These are phyloP conservation scores for Cataglyphis altisquamis DNA, from an alignment of 2,888 invertebrate species.

Conservation along the genomic window DNA sequence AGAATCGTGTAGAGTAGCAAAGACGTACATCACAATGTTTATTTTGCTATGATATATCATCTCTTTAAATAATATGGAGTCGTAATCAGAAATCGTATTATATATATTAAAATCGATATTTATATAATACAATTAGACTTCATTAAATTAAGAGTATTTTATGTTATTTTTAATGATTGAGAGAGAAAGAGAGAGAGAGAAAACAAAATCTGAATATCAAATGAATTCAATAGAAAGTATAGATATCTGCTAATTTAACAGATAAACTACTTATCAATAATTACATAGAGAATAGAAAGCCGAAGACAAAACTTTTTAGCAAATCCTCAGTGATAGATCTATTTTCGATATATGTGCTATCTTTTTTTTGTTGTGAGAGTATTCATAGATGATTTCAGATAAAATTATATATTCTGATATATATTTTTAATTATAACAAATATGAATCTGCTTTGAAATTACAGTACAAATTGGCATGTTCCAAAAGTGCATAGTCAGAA, in stretches of 20 bases:
- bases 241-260: not conserved
- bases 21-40: slow-evolving; percentile 62
- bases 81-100: slow-evolving; percentile 2
- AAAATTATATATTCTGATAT: slow-evolving; percentile 21
- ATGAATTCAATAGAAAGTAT: not conserved
- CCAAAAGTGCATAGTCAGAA: slow-evolving; percentile 12
- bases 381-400: slow-evolving; percentile 17
- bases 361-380: slow-evolving; percentile 4
- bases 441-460: slow-evolving; percentile 45
- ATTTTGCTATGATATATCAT: slow-evolving; percentile 70
- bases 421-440: slow-evolving; percentile 34
- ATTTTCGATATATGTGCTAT: slow-evolving; percentile 40
- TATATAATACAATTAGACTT: slow-evolving; percentile 21
- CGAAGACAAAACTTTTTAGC: slow-evolving; percentile 4
- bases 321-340: slow-evolving; percentile 27
- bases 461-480: slow-evolving; percentile 54
- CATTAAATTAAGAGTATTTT: slow-evolving; percentile 23
- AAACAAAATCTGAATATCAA: slow-evolving; percentile 22
- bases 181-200: not conserved
- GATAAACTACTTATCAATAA: slow-evolving; percentile 15
- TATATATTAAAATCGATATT: slow-evolving; percentile 49
- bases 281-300: slow-evolving; percentile 5
- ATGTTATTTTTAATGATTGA: slow-evolving; percentile 29
- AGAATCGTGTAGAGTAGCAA: slow-evolving; percentile 50
- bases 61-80: slow-evolving; percentile 56